Evolutionary conservation across 2,888 invertebrate species (phyloP).

Genomic region (Drosophila austrosaltans): DNA sequence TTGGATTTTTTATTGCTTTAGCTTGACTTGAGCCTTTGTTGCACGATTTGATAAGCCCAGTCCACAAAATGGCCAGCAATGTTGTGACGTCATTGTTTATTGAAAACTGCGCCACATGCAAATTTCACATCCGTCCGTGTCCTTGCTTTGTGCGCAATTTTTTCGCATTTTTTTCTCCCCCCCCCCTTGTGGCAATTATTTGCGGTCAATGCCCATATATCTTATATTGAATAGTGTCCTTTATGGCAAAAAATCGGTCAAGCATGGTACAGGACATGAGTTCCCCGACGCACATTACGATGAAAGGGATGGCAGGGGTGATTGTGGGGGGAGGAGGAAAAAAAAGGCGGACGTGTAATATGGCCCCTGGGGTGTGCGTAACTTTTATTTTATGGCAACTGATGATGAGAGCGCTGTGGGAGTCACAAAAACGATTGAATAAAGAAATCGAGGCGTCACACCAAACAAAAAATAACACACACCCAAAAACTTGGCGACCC

Average conservation of each 20-base stretch:
- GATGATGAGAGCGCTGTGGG: conserved; percentile 74
- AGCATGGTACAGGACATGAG: conserved; percentile 54
- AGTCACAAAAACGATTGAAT: conserved; percentile 76
- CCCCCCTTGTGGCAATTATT: conserved; percentile 62
- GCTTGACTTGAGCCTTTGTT: conserved; percentile 66
- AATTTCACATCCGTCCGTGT: conserved; percentile 39
- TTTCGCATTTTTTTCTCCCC: conserved; percentile 16
- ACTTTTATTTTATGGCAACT: conserved; percentile 80
- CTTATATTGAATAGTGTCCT: conserved; percentile 54
- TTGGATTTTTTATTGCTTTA: conserved; percentile 71
- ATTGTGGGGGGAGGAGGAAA: conserved; percentile 14
- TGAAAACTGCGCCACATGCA: conserved; percentile 74
- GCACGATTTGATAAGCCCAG: conserved; percentile 66
- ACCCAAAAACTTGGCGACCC: conserved; percentile 64
- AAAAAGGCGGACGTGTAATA: conserved; percentile 49
- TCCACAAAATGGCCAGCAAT: conserved; percentile 41
- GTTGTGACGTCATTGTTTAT: conserved; percentile 71
- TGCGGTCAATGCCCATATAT: conserved; percentile 68
- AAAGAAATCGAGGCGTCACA: conserved; percentile 56
- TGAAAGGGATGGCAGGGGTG: not conserved
- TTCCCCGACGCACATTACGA: conserved; percentile 1
- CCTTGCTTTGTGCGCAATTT: conserved; percentile 46
- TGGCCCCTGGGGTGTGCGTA: conserved; percentile 75
- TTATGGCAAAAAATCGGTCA: conserved; percentile 52
- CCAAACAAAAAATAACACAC: conserved; percentile 16